Base-by-base conservation (phyloP, 2,888 invertebrate genomes). In the Balanococcus diminutus region DNA sequence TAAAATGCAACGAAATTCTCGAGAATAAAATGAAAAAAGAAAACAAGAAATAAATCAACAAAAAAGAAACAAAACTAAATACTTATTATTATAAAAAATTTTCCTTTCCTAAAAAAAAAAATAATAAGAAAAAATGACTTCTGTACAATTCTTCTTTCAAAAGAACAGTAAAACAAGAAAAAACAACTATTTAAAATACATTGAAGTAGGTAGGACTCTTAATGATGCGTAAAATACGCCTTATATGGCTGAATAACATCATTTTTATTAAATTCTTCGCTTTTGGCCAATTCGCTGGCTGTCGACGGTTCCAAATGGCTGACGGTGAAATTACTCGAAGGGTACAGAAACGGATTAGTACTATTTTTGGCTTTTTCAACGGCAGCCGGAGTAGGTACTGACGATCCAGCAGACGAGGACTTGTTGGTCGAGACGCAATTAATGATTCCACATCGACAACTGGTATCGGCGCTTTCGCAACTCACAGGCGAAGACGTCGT, bases 231-330 rank as follows among this genome's bases (percentile, higher is more conserved):
- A 46, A 84, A 84, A 42, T 75, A 84, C 82, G 91, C 92, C 89
- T 95, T 95, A 90, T 95, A 95, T 0, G 95, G 95, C 89, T 95
- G 94, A 89, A 95, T 95, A 31, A 95, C 91, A 89, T 94, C 94
- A 0, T 90, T 90, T 75, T 87, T 87, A 87, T 82, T 67, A 42
- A 85, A 84, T 82, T 86, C 85, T 46, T 86, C 86, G 67, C 82
- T 85, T 82, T 32, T 86, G 72, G 87, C 39, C 25, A 51, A 67
- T 46, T 87, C 84, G 72, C 86, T 82, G 32, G 85, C 22, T 67
- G 84, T 39, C 87, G 87, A 81, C 31, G 87, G 88, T 87, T 89
- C 89, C 88, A 90, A 86, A 88, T 89, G 36, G 89, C 86, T 88
- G 89, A 88, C 87, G 90, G 87, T 88, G 89, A 88, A 91, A 88